Base-by-base conservation (phyloP, 2,888 invertebrate genomes). In the Itoplectis maculator region DNA sequence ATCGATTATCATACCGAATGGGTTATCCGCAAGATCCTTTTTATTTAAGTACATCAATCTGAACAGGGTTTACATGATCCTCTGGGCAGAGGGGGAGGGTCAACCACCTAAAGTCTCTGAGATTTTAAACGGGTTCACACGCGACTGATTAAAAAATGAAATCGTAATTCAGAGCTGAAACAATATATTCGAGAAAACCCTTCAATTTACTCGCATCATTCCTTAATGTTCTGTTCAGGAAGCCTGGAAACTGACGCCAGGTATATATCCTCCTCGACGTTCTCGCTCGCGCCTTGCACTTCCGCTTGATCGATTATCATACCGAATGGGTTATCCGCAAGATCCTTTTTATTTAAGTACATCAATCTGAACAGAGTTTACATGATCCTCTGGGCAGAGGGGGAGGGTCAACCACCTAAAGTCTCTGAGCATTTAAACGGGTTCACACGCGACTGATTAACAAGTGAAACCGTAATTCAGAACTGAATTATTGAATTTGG, bases 161-260 rank as follows among this genome's bases (percentile, higher is more conserved):
- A n/a, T n/a, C n/a, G n/a, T n/a, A n/a, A n/a, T n/a, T n/a, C n/a
- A n/a, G n/a, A n/a, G n/a, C n/a, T n/a, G n/a, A n/a, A n/a, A n/a
- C n/a, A n/a, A n/a, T n/a, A n/a, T n/a, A n/a, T n/a, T n/a, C n/a
- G n/a, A n/a, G 56, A 35, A 59, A 69, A 47, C 56, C 45, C 66
- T 75, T 75, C 66, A 75, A 66, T 75, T 66, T 66, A 75, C 54
- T 59, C 56, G 56, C 45, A 66, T 75, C 75, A 66, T 75, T 68
- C 45, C 75, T 75, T 75, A 75, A 56, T 66, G 65, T 56, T 66
- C 66, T 66, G 66, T 61, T 47, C 66, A 66, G 56, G 37, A 66
- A 66, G 2, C 40, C 56, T 75, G 35, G 23, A 35, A 66, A 56
- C 56, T 75, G 54, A 74, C 23, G 40, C n/a, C 49, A 9, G 9